These are phyloP conservation scores for Theropithecus gelada DNA, from an alignment of 2,113 vertebrate genomes.

Conservation along the genomic window DNA sequence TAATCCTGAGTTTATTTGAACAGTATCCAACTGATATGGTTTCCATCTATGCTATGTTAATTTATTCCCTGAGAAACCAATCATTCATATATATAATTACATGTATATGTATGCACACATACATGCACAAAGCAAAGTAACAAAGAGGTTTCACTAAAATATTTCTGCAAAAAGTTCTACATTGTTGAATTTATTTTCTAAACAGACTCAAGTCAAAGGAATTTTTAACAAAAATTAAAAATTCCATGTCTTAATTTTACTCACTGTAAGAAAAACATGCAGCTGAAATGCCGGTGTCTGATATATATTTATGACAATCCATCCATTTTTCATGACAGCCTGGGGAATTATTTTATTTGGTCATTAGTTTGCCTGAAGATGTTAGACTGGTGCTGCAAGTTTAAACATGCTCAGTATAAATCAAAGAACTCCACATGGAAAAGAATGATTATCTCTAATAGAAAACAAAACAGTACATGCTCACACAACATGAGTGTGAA, in stretches of 20 bases:
- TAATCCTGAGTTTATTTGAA: background rate
- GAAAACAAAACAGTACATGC: background rate
- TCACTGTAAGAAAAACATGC: background rate
- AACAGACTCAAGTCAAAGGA: background rate
- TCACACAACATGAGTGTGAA: background rate
- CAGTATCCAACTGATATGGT: background rate
- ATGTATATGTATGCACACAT: background rate
- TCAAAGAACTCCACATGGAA: conserved; percentile 10
- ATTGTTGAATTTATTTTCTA: background rate
- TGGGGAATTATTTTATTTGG: conserved; percentile 33
- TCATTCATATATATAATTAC: background rate
- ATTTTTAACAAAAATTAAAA: background rate
- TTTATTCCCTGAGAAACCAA: background rate
- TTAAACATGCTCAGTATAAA: conserved; percentile 49
- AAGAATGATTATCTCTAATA: conserved; percentile 1
- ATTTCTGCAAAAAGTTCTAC: background rate
- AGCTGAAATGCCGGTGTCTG: background rate
- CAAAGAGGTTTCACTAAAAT: conserved; percentile 28
- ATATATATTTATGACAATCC: background rate
- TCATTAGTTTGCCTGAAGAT: conserved; percentile 35
- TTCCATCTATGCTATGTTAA: background rate
- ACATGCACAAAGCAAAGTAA: background rate
- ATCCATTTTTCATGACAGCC: conserved; percentile 32
- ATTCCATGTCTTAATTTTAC: background rate
- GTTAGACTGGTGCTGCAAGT: conserved; percentile 59